Base-by-base conservation (phyloP, 2,888 invertebrate genomes). In the Isotomurus palustris region DNA sequence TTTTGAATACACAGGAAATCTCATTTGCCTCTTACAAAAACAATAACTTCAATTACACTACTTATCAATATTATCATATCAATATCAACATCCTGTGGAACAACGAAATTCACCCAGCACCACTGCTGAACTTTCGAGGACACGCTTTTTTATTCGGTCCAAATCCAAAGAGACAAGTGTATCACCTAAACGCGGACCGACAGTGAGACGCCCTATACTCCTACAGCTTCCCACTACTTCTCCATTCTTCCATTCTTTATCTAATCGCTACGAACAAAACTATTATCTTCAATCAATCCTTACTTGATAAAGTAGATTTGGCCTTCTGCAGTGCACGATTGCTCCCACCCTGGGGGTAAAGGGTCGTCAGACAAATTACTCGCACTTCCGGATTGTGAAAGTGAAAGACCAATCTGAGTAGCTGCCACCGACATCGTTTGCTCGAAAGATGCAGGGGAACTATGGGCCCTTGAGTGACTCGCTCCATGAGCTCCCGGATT, bases 361-460 rank as follows among this genome's bases (percentile, higher is more conserved):
- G 90, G 90, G 75, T 91, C 90, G 76, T 84, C 84, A 72, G 85
- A 86, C 72, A 91, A 86, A 77, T 70, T 70, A 25, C 64, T 64
- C 28, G 67, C 56, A 44, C 65, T 66, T 36, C 68, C 68, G 52
- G 68, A 60, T 32, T 66, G 67, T 35, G 60, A 50, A 52, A 64
- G 65, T 48, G 67, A 65, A 29, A 58, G 58, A 36, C 73, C 74
- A 78, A 82, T 74, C 75, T 78, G 72, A 74, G 77, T 61, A 75
- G 76, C 69, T 77, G 78, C 59, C 76, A 78, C 67, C 49, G 85
- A 87, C 75, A 91, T 91, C 47, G 91, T 92, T 78, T 93, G 93
- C 78, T 94, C 93, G 72, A 95, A 82, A 71, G 91, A 91, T 53
- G 95, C 95, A 66, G 95, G 95, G 73, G 93, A 94, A 76, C 92